phyloP scores from a whole-genome alignment of 1,140 invertebrate species.

The Pentalonia nigronervosa region DNA sequence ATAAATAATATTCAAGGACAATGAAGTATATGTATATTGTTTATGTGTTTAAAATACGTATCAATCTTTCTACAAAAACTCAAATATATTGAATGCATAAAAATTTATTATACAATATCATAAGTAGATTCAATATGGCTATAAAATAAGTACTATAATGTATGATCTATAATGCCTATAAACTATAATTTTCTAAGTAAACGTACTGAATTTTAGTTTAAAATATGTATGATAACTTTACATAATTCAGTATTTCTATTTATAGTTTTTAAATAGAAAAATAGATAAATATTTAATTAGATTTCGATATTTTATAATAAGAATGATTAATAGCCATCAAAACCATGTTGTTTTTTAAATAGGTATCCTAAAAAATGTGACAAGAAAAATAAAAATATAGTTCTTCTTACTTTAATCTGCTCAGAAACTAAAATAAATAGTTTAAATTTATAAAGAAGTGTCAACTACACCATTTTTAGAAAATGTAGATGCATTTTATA shows the following conservation, averaged over 20 bases:
- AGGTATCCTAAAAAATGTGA: neutral
- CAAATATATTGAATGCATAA: neutral
- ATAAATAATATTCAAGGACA: slow-evolving; percentile 31
- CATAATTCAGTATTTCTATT: neutral
- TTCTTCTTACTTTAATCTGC: neutral
- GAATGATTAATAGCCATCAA: neutral
- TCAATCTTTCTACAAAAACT: neutral
- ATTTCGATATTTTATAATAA: no score
- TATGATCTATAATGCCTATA: neutral
- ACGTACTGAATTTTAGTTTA: neutral
- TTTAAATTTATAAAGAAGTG: neutral
- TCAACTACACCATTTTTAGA: neutral
- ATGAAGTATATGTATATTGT: neutral
- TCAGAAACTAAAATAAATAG: neutral
- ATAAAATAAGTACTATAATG: neutral
- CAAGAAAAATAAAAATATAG: neutral
- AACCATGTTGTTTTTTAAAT: neutral
- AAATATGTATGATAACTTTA: neutral
- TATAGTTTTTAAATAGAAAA: no score
- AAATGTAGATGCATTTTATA: neutral
- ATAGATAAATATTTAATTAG: no score
- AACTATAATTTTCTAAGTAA: neutral
- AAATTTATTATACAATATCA: neutral
- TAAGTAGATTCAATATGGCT: neutral
- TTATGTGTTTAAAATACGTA: neutral